Percentiles rank a stretch among this genome's conserved stretches.
Conservation (phyloP, 2,113 vertebrate genomes). For the Thunnus thynnus region DNA sequence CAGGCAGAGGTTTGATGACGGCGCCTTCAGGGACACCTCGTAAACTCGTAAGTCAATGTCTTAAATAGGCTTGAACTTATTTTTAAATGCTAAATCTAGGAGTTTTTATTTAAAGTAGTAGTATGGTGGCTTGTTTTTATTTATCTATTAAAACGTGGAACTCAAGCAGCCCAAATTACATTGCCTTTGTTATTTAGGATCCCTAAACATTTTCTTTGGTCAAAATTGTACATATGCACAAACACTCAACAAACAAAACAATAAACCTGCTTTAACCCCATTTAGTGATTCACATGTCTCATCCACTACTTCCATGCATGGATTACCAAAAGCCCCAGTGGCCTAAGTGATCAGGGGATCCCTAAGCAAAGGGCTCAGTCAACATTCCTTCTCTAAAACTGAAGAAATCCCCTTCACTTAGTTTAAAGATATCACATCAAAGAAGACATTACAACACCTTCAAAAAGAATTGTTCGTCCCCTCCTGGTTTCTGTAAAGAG, state of each 20-base stretch:
- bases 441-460: background rate
- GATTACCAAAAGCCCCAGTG: no score
- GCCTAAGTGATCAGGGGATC: no score
- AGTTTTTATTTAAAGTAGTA: background rate
- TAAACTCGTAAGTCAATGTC: constrained; percentile 19
- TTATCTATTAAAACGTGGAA: no score
- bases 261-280: no score
- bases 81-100: constrained; percentile 16
- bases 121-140: background rate
- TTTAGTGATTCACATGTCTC: no score
- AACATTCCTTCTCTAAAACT: background rate
- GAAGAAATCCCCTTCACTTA: background rate
- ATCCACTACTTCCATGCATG: no score
- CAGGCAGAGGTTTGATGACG: constrained; percentile 7
- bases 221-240: background rate
- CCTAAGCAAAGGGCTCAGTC: background rate
- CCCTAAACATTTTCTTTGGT: background rate
- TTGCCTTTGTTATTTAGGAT: no score
- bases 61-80: constrained; percentile 1
- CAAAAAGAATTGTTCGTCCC: background rate
- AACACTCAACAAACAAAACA: background rate
- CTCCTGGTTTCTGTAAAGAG: background rate
- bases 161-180: background rate
- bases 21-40: constrained; percentile 60
- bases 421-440: background rate